phyloP scores from a whole-genome alignment of 2,797 vertebrate species.

The Helostoma temminkii region DNA sequence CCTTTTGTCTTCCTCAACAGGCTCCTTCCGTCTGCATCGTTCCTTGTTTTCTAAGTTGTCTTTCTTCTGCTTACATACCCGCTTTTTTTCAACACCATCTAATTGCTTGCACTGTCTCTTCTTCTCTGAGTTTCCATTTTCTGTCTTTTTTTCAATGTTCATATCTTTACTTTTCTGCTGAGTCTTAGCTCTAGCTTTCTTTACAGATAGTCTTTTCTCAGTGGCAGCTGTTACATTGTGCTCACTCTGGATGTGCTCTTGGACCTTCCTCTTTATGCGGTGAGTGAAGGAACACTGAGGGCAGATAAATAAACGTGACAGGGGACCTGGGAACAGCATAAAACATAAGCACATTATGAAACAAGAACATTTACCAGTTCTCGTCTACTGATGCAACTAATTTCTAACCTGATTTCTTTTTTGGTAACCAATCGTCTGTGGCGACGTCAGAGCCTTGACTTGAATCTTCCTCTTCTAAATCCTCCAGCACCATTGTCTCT shows the following conservation, averaged over 20 bases:
- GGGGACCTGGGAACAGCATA: constrained; percentile 46
- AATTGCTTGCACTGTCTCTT: constrained; percentile 30
- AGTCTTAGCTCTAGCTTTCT: constrained; percentile 20
- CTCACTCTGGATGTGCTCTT: constrained; percentile 60
- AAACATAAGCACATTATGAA: constrained; percentile 16
- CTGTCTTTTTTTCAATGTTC: constrained; percentile 18
- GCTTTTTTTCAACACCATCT: constrained; percentile 17
- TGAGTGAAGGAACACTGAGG: constrained; percentile 64
- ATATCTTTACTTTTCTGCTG: constrained; percentile 11
- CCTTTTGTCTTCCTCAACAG: constrained; percentile 56
- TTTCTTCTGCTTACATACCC: constrained; percentile 36
- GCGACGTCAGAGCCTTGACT: constrained; percentile 37
- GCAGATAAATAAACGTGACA: constrained; percentile 60
- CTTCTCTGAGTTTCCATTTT: not conserved
- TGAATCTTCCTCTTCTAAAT: constrained; percentile 43
- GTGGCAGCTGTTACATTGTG: constrained; percentile 1
- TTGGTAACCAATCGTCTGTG: constrained; percentile 49
- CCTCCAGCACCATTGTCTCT: constrained; percentile 21
- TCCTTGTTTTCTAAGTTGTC: constrained; percentile 58
- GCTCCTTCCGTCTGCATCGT: constrained; percentile 11
- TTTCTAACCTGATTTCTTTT: constrained; percentile 59
- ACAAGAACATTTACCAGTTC: not conserved
- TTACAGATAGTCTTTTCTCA: not conserved
- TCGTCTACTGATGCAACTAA: not conserved
- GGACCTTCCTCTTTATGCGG: constrained; percentile 51